phyloP scores from a whole-genome alignment of 2,113 vertebrate species.

The Ovibos moschatus region DNA sequence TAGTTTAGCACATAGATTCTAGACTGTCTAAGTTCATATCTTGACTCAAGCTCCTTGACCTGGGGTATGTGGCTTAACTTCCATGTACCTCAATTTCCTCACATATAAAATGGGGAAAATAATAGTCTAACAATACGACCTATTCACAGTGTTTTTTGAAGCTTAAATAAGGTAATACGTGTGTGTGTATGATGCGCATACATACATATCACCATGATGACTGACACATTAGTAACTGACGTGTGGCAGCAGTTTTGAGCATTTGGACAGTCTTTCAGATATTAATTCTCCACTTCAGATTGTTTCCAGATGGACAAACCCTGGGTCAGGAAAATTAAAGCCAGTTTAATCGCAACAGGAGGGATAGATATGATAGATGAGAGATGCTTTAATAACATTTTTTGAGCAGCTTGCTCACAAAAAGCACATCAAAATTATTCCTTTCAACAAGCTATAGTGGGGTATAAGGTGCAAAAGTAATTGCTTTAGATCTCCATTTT shows the following conservation, averaged over 20 bases:
- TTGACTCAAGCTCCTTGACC: background rate
- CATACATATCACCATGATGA: background rate
- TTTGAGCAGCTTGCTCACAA: background rate
- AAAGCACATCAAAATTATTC: background rate
- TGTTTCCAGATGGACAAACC: background rate
- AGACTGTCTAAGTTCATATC: background rate
- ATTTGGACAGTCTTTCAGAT: background rate
- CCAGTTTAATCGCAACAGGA: background rate
- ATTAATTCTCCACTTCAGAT: background rate
- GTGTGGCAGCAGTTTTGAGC: background rate
- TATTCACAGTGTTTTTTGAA: background rate
- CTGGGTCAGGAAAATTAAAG: background rate
- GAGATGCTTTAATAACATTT: slow-evolving; percentile 19
- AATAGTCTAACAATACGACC: background rate
- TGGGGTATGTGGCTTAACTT: background rate
- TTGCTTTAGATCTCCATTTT: slow-evolving; percentile 16
- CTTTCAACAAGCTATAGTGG: background rate
- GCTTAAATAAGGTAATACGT: background rate
- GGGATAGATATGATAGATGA: background rate
- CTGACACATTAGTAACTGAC: background rate
- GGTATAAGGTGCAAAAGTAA: background rate
- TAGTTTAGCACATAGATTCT: background rate
- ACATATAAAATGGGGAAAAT: background rate
- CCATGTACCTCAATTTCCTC: background rate
- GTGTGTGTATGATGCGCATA: background rate